Evolutionary conservation across 2,888 invertebrate genomes (phyloP).

Genomic region (Abrostola tripartita): DNA sequence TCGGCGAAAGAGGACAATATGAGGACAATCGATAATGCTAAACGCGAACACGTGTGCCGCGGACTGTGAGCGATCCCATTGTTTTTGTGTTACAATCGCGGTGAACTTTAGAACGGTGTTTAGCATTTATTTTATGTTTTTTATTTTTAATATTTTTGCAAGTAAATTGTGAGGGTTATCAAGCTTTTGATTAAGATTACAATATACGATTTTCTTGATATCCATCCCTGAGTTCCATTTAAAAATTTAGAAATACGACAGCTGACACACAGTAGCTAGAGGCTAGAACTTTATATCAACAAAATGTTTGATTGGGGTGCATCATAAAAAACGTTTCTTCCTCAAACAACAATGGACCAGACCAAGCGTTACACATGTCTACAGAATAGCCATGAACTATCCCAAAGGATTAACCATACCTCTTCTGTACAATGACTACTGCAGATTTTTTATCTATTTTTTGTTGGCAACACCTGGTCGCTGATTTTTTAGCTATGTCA

Average conservation of each 20-base stretch:
- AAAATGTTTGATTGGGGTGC: constrained; percentile 57
- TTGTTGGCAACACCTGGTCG: constrained; percentile 75
- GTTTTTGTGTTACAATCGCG: constrained; percentile 68
- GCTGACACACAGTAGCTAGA: constrained; percentile 47
- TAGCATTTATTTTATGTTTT: constrained; percentile 34
- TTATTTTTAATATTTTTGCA: constrained; percentile 13
- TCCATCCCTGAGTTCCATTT: not conserved
- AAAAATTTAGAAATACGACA: constrained; percentile 16
- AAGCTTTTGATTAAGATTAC: not conserved
- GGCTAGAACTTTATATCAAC: constrained; percentile 55
- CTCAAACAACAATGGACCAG: constrained; percentile 64
- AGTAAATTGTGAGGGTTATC: not conserved
- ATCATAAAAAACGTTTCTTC: constrained; percentile 55
- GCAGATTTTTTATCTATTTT: constrained; percentile 65
- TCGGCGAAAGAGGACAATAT: constrained; percentile 74
- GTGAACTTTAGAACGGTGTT: constrained; percentile 51
- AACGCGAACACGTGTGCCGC: constrained; percentile 80
- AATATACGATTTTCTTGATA: not conserved
- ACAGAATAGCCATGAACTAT: constrained; percentile 61
- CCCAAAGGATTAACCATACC: constrained; percentile 73
- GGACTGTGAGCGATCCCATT: constrained; percentile 64
- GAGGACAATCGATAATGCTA: constrained; percentile 84
- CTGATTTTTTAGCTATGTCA: constrained; percentile 75
- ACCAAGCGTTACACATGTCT: constrained; percentile 81
- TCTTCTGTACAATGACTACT: constrained; percentile 54